Evolutionary conservation across 1,140 invertebrate species (phyloP), one percentile per base, ranked within the genome.

Genomic region (Proctacanthus coquilletti): DNA sequence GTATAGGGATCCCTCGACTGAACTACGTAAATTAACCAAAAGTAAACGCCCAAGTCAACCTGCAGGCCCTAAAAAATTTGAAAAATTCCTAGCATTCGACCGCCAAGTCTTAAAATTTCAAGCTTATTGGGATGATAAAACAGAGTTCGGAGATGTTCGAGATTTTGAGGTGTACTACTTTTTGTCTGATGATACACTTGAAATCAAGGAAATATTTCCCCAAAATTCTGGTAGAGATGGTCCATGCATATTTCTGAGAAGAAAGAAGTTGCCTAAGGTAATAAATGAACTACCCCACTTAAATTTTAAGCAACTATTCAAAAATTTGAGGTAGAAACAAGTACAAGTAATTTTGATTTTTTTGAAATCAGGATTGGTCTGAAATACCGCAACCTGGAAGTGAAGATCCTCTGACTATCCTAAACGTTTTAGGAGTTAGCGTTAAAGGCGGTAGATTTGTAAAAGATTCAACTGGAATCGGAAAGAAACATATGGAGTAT

Each of bases 41-140:
- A 33, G 11, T 3, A 33, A 33, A 33, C n/a, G n/a, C n/a, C n/a
- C n/a, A n/a, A n/a, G n/a, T n/a, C n/a, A n/a, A n/a, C n/a, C n/a
- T n/a, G n/a, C n/a, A n/a, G n/a, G n/a, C n/a, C n/a, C n/a, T n/a
- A n/a, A n/a, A n/a, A 61, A 68, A 19, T 70, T 80, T 17, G 72
- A 68, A 8, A 73, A 84, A 45, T 87, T 88, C 60, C 53, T 86
- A 11, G 72, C 77, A 46, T 75, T 77, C 49, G 83, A 87, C 56
- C 62, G 73, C 45, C 72, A 84, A 50, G 74, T 88, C 27, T 62
- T 86, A 18, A 71, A 84, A 46, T 94, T 95, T 56, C 79, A 74
- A 46, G 86, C 77, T 18, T 85, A 85, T 45, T 94, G 89, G 88
- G 86, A 94, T 53, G 87, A 94, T 52, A 67, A 75, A 6, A 74